These are phyloP conservation scores for Morone chrysops DNA, from an alignment of 2,113 vertebrate genomes.

Conservation along the genomic window DNA sequence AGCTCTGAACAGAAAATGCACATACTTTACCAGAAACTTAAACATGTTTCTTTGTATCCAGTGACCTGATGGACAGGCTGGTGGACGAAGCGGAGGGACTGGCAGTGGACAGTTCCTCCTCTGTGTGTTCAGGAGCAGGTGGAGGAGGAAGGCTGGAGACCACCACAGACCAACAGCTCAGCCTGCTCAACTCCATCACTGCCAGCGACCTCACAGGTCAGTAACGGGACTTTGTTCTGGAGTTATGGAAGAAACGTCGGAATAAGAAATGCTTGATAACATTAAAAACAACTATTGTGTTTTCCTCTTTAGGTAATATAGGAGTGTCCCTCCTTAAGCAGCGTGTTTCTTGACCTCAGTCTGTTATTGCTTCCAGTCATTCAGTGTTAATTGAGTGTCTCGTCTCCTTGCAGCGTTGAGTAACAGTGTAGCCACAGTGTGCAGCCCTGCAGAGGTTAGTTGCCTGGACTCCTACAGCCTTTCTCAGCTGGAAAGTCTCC, in stretches of 20 bases:
- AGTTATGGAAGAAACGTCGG: not conserved
- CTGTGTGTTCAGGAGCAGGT: conserved; percentile 87
- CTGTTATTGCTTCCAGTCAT: not conserved
- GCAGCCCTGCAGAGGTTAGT: conserved; percentile 88
- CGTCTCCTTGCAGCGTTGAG: conserved; percentile 88
- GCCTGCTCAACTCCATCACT: conserved; percentile 29
- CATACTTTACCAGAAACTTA: not conserved
- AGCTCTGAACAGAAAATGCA: not conserved
- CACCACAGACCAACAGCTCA: conserved; percentile 92
- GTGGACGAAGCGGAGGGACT: conserved; percentile 96
- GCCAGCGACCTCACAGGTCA: conserved; percentile 96
- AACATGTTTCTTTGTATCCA: conserved; percentile 52
- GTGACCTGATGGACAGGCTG: conserved; percentile 97
- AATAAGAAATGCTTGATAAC: not conserved
- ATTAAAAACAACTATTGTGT: not conserved
- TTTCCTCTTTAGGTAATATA: not conserved
- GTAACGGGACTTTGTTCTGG: not conserved
- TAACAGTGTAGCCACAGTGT: conserved; percentile 92
- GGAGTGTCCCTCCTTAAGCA: too few species aligned
- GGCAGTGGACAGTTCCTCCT: conserved; percentile 89
- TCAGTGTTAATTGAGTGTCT: not conserved
- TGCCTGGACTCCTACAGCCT: conserved; percentile 93
- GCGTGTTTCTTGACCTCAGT: not conserved
- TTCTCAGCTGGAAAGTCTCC: conserved; percentile 89
- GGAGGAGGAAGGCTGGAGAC: conserved; percentile 87